Evolutionary conservation across 2,797 vertebrate species (phyloP).

Genomic region (Silurus lanzhouensis): DNA sequence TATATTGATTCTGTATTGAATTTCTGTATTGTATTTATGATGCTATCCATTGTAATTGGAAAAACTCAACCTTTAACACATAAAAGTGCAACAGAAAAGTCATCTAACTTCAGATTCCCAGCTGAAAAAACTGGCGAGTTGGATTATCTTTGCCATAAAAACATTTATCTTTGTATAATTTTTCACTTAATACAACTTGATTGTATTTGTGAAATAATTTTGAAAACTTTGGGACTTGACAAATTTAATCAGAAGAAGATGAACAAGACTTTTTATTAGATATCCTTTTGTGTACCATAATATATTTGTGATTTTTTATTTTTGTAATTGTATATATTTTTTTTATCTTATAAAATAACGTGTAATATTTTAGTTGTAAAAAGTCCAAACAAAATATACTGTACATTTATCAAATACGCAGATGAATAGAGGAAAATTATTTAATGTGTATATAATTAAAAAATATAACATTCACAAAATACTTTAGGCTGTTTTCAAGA

Average conservation of each 20-base stretch:
- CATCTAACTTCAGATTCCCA: background rate
- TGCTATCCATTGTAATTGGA: background rate
- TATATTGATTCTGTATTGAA: background rate
- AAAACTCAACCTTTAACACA: background rate
- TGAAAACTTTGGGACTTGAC: background rate
- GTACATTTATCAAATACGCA: background rate
- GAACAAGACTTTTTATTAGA: no score
- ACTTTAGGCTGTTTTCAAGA: background rate
- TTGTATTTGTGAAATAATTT: background rate
- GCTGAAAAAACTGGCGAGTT: background rate
- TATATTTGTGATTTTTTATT: no score
- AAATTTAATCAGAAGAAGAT: no score
- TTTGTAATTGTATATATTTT: no score
- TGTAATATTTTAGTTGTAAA: no score
- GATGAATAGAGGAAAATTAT: no score
- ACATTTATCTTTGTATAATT: background rate
- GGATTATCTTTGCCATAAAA: background rate
- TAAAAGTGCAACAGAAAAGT: background rate
- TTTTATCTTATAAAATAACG: no score
- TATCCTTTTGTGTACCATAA: no score
- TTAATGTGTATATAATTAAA: background rate
- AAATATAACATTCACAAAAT: background rate
- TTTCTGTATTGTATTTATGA: background rate
- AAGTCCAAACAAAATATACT: no score
- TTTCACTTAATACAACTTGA: background rate